Base-by-base conservation (phyloP, 2,113 vertebrate genomes). In the Scomber scombrus region DNA sequence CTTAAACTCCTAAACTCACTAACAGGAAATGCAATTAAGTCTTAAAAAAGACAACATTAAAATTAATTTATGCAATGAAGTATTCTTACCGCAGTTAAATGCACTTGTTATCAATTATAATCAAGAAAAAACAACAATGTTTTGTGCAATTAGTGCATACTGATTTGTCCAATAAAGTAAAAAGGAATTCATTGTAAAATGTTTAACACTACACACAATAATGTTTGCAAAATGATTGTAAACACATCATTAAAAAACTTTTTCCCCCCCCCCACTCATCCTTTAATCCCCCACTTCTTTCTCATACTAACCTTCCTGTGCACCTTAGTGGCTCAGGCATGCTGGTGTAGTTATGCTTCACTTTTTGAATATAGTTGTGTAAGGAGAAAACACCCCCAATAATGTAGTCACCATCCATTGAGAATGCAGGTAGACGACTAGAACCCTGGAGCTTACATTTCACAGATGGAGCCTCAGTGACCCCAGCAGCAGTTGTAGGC, bases 381-480 rank as follows among this genome's bases (percentile, higher is more conserved):
- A 95, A 89, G 0, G 92, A 78, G 46, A 95, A 95, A 80, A 89
- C 83, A 15, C 93, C 92, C 3, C 93, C 93, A 55, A 94, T 84
- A 18, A 93, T 3, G 26, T 91, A 93, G 66, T 94, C 93, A 49
- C 93, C 93, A 15, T 91, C 88, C 78, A 85, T 46, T 16, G 84
- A 88, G 29, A 93, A 89, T 3, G 61, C 89, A 74, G 92, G 87
- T 14, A 29, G 66, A 31, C 61, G 73, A 52, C 82, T 12, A 0
- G 52, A 54, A 58, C 85, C 88, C 73, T 83, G 91, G 14, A 93
- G 69, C 12, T 45, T 80, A 69, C 93, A 95, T 56, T 16, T 84
- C 15, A 77, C 45, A 55, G 80, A 84, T 75, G 71, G 45, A 52
- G 31, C 49, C 23, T 49, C 75, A 64, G 11, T 13, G 31, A 63